Conservation (phyloP, 1,140 invertebrate genomes). For the Subanguina moxae region DNA sequence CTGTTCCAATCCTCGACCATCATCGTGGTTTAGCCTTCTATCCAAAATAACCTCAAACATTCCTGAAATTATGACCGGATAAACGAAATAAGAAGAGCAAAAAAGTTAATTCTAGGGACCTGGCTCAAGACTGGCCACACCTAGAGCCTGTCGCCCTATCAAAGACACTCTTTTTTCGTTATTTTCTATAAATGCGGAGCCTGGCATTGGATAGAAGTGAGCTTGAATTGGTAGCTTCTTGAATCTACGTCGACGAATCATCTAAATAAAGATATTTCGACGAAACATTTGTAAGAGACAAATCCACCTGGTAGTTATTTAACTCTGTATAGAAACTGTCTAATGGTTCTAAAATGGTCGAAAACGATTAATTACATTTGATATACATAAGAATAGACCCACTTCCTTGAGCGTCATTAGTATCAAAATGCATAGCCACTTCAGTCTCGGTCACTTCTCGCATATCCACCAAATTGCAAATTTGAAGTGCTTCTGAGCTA, state of each 20-base stretch:
- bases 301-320: background rate
- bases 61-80: constrained; percentile 23
- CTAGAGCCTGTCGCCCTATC: constrained; percentile 78
- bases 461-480: background rate
- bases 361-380: background rate
- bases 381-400: background rate
- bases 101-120: constrained; percentile 36
- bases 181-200: constrained; percentile 82
- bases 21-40: constrained; percentile 83
- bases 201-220: constrained; percentile 89
- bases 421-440: background rate
- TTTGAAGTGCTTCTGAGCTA: background rate
- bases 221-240: constrained; percentile 85
- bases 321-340: background rate
- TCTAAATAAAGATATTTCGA: constrained; percentile 59
- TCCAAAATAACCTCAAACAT: constrained; percentile 77
- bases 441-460: background rate
- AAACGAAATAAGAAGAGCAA: too few relatives aligned
- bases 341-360: background rate
- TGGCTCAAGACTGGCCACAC: constrained; percentile 71
- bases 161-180: constrained; percentile 70
- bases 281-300: background rate
- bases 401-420: background rate
- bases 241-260: constrained; percentile 77
- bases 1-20: constrained; percentile 84